A percentile compares a stretch with the other conserved stretches of the same genome.
These are phyloP conservation scores for Geotrypetes seraphini DNA, from an alignment of 2,797 vertebrate species.

Conservation along the genomic window DNA sequence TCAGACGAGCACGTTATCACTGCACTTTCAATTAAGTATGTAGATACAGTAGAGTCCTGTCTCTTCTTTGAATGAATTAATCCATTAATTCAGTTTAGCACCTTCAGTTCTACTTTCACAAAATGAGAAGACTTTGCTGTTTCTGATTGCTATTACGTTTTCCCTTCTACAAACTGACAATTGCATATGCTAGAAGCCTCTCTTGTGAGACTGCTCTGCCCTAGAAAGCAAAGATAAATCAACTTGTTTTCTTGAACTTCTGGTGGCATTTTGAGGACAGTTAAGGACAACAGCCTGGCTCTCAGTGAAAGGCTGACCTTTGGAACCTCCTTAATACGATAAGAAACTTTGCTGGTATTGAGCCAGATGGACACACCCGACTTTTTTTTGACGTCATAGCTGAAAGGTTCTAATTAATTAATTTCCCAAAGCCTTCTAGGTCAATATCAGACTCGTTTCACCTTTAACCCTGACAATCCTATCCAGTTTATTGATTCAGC, in stretches of 20 bases:
- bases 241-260: background rate
- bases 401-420: slow-evolving; percentile 49
- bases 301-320: slow-evolving; percentile 34
- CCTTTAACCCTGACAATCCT: slow-evolving; percentile 46
- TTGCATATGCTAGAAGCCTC: slow-evolving; percentile 5
- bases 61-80: slow-evolving; percentile 17
- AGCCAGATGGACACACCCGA: slow-evolving; percentile 45
- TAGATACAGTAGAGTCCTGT: no score
- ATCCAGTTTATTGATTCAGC: slow-evolving; percentile 44
- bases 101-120: background rate
- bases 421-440: slow-evolving; percentile 42
- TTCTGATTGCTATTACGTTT: slow-evolving; percentile 13
- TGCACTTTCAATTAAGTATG: no score
- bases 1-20: no score
- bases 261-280: background rate
- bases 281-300: slow-evolving; percentile 15
- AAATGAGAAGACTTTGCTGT: background rate
- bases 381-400: slow-evolving; percentile 32
- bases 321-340: slow-evolving; percentile 29
- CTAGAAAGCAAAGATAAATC: background rate
- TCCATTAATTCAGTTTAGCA: slow-evolving; percentile 5
- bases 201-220: no score
- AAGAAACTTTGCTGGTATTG: slow-evolving; percentile 21
- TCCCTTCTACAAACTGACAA: slow-evolving; percentile 11
- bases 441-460: slow-evolving; percentile 31